Evolutionary conservation across 53 echinoderm and acorn worm species (phyloP).

Genomic region (Crossaster papposus): DNA sequence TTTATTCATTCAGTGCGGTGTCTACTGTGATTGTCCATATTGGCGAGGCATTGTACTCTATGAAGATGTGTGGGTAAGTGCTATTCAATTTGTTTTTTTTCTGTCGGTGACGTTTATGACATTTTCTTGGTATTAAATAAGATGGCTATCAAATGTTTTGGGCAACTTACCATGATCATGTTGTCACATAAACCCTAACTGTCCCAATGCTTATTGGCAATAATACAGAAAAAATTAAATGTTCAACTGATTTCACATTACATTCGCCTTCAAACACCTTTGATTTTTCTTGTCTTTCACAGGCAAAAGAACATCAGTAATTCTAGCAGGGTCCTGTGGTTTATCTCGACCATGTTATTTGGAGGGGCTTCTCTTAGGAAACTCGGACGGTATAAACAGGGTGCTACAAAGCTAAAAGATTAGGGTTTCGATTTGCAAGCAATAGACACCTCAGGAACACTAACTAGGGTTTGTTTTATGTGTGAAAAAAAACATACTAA

Average conservation of each 20-base stretch:
- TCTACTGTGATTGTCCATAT: conserved; percentile 24
- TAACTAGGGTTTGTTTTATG: too few relatives aligned
- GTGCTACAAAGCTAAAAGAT: conserved; percentile 25
- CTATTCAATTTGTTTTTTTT: not conserved
- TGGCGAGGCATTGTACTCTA: conserved; percentile 12
- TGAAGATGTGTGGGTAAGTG: conserved; percentile 48
- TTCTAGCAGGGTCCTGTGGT: conserved; percentile 38
- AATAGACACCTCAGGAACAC: too few relatives aligned
- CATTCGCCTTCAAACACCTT: not conserved
- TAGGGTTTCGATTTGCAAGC: not conserved
- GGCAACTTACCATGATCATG: too few relatives aligned
- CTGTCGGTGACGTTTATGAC: too few relatives aligned
- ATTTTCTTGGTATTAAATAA: too few relatives aligned
- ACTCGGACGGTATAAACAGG: conserved; percentile 22
- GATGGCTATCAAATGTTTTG: not conserved
- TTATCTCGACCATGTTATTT: conserved; percentile 42
- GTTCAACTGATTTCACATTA: not conserved
- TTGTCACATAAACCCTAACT: too few relatives aligned
- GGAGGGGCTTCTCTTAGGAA: conserved; percentile 49
- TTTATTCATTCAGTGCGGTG: conserved; percentile 17
- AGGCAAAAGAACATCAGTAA: conserved; percentile 44
- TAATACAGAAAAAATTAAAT: too few relatives aligned
- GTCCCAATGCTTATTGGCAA: too few relatives aligned
- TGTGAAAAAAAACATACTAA: too few relatives aligned
- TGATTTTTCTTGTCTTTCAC: not conserved